Evolutionary conservation across 30 jellyfish, hydroid and myxozoan species (phyloP).

Genomic region (Clytia hemisphaerica): DNA sequence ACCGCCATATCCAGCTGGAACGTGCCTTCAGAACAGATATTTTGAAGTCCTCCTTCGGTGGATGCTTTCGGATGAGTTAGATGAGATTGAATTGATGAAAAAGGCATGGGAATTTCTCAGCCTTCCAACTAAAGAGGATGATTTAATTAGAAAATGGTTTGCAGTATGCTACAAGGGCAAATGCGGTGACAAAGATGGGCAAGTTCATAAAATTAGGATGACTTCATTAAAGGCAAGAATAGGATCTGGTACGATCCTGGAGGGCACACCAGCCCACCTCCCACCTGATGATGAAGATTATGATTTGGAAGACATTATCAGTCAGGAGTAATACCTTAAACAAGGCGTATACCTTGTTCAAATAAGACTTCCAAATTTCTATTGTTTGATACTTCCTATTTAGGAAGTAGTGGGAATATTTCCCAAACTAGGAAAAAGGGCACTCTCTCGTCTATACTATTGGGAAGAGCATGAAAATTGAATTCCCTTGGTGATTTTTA

Average conservation of each 20-base stretch:
- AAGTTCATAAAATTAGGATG: not conserved
- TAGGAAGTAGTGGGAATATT: too few relatives aligned
- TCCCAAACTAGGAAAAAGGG: too few relatives aligned
- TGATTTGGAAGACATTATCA: not conserved
- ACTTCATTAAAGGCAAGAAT: not conserved
- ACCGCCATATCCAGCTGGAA: too few relatives aligned
- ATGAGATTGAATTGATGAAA: not conserved
- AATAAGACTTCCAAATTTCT: too few relatives aligned
- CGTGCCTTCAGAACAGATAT: too few relatives aligned
- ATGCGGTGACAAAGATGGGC: conserved; percentile 10
- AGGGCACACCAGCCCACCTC: conserved; percentile 24
- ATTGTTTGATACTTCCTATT: too few relatives aligned
- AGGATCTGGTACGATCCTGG: conserved; percentile 7
- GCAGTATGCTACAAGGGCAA: not conserved
- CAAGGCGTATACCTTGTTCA: too few relatives aligned
- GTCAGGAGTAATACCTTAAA: too few relatives aligned
- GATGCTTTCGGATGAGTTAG: not conserved
- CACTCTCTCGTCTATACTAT: too few relatives aligned
- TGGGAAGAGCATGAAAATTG: too few relatives aligned
- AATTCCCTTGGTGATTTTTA: too few relatives aligned
- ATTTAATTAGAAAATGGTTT: not conserved
- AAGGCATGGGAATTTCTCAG: not conserved
- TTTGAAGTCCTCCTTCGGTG: too few relatives aligned
- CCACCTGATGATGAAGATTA: conserved; percentile 6
- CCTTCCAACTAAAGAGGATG: not conserved